Evolutionary conservation across 2,797 vertebrate species (phyloP), one percentile per base, ranked within the genome.

Genomic region (Sebastes paucispinis): DNA sequence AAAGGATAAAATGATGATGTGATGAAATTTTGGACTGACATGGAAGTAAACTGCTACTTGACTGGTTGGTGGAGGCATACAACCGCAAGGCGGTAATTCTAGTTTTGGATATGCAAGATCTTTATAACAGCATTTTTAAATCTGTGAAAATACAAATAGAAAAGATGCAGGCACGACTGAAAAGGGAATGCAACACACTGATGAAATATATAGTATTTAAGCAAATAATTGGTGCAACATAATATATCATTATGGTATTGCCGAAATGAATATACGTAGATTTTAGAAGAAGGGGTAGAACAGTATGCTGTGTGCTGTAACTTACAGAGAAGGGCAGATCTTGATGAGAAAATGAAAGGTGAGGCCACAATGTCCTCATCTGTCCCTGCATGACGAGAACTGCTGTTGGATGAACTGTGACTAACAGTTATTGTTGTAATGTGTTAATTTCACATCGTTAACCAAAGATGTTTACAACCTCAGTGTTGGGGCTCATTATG

Each of bases 1-100:
- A 50, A 50, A 0, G 47, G 47, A 50, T 50, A 50, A 50, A 50
- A 50, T 50, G 47, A 50, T 20, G 7, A 50, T 50, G 7, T 50
- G 47, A 50, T 50, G 47, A 8, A 50, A 50, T 20, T 50, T 18
- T 50, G 47, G 47, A 50, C 47, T 4, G 18, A 50, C 8, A 50
- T 1, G 7, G 47, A 20, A 0, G 47, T 50, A 50, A 50, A 50
- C 47, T 50, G 47, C 47, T 50, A 8, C 16, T 20, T 8, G 43
- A 50, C 43, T 50, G 16, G 43, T 18, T 50, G 43, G 43, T 7
- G 3, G 43, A 50, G 43, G 43, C 16, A 18, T 50, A 0, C 0
- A 50, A 50, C 43, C 43, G 0, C 16, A 0, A 50, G 0, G 43
- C 16, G 43, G 16, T 50, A 20, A 20, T 50, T 50, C 16, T 50